Percentiles rank a stretch among this genome's conserved stretches.
Evolutionary conservation across 1,140 invertebrate genomes (phyloP).

Genomic region (Drosophila albomicans): DNA sequence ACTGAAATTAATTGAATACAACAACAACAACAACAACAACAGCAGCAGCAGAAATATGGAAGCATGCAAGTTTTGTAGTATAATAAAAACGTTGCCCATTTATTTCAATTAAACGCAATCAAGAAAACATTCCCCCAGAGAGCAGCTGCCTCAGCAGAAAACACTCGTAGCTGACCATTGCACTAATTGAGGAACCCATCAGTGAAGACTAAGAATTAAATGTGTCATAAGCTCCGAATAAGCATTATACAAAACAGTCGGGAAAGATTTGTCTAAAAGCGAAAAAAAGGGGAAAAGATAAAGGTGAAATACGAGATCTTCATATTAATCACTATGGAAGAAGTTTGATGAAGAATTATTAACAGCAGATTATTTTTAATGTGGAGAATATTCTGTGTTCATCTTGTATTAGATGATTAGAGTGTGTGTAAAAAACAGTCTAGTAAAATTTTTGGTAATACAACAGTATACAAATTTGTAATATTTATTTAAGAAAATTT

Average conservation of each 20-base stretch:
- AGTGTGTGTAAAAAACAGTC: too few species aligned
- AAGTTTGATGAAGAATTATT: too few species aligned
- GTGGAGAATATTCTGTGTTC: too few species aligned
- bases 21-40: conserved; percentile 17
- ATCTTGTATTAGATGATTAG: too few species aligned
- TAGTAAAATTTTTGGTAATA: too few species aligned
- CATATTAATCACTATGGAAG: neutral
- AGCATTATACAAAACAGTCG: neutral
- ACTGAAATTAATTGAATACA: conserved; percentile 66
- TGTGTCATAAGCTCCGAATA: conserved; percentile 5
- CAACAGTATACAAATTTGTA: too few species aligned
- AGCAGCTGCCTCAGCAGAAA: conserved; percentile 24
- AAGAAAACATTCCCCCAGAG: conserved; percentile 54
- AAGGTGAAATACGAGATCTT: neutral
- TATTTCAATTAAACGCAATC: conserved; percentile 84
- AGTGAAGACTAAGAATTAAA: neutral
- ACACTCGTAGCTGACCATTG: conserved; percentile 27
- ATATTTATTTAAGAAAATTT: too few species aligned
- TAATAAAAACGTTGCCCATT: conserved; percentile 71
- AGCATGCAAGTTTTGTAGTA: conserved; percentile 6
- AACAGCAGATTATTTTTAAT: too few species aligned
- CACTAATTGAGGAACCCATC: conserved; percentile 17
- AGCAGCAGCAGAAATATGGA: conserved; percentile 1
- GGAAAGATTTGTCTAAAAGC: too few species aligned
- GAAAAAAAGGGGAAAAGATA: neutral